Conservation (phyloP, 2,888 invertebrate species). For the Caenorhabditis sp. region DNA sequence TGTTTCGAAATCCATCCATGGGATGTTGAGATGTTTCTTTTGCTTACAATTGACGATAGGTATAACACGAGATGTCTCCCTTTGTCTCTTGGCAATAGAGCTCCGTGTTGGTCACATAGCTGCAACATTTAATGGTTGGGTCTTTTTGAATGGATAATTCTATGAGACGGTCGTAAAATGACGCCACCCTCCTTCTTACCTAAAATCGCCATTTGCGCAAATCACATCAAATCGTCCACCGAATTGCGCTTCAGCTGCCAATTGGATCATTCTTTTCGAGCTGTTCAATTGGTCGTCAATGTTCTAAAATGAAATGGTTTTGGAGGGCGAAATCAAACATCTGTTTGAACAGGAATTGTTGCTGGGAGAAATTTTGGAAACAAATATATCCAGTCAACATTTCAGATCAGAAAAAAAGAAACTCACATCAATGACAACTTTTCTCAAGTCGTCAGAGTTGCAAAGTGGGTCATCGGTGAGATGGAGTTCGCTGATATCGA, state of each 20-base stretch:
- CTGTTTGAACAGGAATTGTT: slow-evolving; percentile 1
- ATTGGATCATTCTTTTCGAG: slow-evolving; percentile 81
- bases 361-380: neutral
- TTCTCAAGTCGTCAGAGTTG: slow-evolving; percentile 81
- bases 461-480: slow-evolving; percentile 82
- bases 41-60: slow-evolving; percentile 79
- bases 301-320: slow-evolving; percentile 70
- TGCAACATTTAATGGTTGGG: slow-evolving; percentile 51
- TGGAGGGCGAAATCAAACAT: slow-evolving; percentile 5
- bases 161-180: slow-evolving; percentile 41
- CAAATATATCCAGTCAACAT: slow-evolving; percentile 1
- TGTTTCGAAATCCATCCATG: slow-evolving; percentile 13
- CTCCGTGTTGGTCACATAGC: slow-evolving; percentile 82
- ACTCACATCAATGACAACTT: slow-evolving; percentile 77
- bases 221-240: slow-evolving; percentile 80
- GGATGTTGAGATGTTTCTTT: slow-evolving; percentile 21
- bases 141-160: slow-evolving; percentile 28
- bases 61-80: slow-evolving; percentile 80
- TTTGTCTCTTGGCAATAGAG: slow-evolving; percentile 82
- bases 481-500: slow-evolving; percentile 76
- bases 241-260: slow-evolving; percentile 82
- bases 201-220: slow-evolving; percentile 81
- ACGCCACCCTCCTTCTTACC: slow-evolving; percentile 42
- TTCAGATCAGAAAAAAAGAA: neutral
- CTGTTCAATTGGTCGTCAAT: slow-evolving; percentile 82